Conservation (phyloP, 2,888 invertebrate species). For the Schrankia costaestrigalis region DNA sequence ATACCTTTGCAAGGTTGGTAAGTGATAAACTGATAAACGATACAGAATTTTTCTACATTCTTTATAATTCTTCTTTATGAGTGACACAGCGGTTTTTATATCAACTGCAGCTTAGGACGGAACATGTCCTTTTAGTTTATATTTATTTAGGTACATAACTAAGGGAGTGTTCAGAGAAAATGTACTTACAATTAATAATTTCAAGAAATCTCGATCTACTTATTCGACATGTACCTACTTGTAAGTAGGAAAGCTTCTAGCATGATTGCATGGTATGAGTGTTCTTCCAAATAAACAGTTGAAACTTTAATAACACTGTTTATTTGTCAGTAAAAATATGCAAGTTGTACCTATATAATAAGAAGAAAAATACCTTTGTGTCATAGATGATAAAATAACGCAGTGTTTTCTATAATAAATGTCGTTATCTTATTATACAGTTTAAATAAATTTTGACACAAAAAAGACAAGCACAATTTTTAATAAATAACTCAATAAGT, state of each 20-base stretch:
- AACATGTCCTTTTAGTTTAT: conserved; percentile 55
- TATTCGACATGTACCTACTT: conserved; percentile 62
- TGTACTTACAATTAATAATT: conserved; percentile 69
- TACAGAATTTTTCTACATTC: conserved; percentile 64
- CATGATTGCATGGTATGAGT: conserved; percentile 59
- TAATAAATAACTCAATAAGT: conserved; percentile 17
- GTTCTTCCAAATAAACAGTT: conserved; percentile 23
- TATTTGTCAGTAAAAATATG: conserved; percentile 8
- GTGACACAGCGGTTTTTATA: conserved; percentile 41
- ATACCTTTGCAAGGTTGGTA: conserved; percentile 74
- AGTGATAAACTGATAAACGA: conserved; percentile 61
- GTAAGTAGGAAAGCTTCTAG: conserved; percentile 71
- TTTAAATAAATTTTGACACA: conserved; percentile 26
- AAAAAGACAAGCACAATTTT: conserved; percentile 39
- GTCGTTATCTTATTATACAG: conserved; percentile 29
- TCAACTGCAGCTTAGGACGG: conserved; percentile 65
- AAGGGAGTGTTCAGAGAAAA: conserved; percentile 65
- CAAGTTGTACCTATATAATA: conserved; percentile 28
- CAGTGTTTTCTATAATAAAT: conserved; percentile 20
- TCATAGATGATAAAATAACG: conserved; percentile 32
- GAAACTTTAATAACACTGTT: conserved; percentile 17
- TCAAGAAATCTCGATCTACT: conserved; percentile 71
- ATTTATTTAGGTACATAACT: conserved; percentile 38
- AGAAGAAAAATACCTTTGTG: conserved; percentile 15
- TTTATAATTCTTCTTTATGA: conserved; percentile 35